Base-by-base conservation (phyloP, 2,888 invertebrate species). In the Phrixothrix hirtus region DNA sequence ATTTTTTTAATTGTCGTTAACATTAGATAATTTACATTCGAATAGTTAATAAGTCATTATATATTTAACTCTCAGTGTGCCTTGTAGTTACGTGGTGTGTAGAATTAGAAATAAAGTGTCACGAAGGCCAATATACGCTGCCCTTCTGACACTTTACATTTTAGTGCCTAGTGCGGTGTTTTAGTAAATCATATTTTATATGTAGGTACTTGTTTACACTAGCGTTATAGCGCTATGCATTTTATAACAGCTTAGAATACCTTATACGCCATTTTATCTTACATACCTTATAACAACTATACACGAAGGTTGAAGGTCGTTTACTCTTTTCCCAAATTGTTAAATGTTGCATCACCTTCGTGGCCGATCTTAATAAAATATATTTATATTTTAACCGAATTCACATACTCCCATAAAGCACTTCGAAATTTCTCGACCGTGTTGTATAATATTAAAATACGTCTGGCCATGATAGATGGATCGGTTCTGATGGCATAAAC, bases 401-500 rank as follows among this genome's bases (percentile, higher is more conserved):
- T n/a, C n/a, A 21, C 21, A 21, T 21, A 3, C 21, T 21, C 3
- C 21, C n/a, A n/a, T 26, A 43, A 43, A 25, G 35, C 43, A 25
- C 27, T 25, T 29, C 12, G 21, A 44, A 44, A 44, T 47, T 42
- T 45, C 55, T 54, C 46, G 46, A 27, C 42, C 63, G 59, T 63
- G 64, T 64, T 69, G 65, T 68, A 65, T 38, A 25, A 26, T 70
- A 71, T 71, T 69, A 69, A 70, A 71, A 67, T 61, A 67, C 67
- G 69, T 66, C 69, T 60, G 59, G 56, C 32, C 52, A 64, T 71
- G 71, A 71, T 71, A 63, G 69, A 71, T 71, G 67, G 62, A 66
- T 61, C 54, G 57, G 44, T 55, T 59, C 54, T 55, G 59, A 58
- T 48, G 48, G 54, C 60, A 66, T 65, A 61, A 57, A 55, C 44